Conservation (phyloP, 2,888 invertebrate species). For the Nomada lathburiana region DNA sequence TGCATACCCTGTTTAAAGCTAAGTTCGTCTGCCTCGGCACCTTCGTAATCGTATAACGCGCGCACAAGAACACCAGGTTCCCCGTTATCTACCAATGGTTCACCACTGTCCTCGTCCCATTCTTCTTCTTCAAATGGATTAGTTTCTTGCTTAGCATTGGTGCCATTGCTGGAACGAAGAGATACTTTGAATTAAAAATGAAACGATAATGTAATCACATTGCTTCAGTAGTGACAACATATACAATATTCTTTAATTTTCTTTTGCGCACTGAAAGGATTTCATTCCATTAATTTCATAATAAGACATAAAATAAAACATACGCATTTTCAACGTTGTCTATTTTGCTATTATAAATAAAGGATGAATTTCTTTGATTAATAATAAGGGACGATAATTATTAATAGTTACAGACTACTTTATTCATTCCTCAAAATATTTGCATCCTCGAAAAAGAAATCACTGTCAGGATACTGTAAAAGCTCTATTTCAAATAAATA, state of each 20-base stretch:
- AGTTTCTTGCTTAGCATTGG: constrained; percentile 87
- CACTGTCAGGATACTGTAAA: too few relatives aligned
- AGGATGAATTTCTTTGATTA: too few relatives aligned
- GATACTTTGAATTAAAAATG: background rate
- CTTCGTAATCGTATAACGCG: constrained; percentile 98
- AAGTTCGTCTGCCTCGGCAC: constrained; percentile 98
- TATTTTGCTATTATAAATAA: too few relatives aligned
- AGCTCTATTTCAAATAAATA: too few relatives aligned
- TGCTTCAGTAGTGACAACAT: background rate
- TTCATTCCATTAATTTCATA: too few relatives aligned
- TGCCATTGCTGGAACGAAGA: constrained; percentile 87
- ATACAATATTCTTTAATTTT: background rate
- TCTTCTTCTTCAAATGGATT: constrained; percentile 95
- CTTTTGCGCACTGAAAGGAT: background rate
- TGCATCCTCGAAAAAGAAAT: too few relatives aligned
- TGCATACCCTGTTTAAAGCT: constrained; percentile 95
- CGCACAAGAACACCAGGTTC: constrained; percentile 97
- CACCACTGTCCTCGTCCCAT: constrained; percentile 89
- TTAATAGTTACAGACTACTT: too few relatives aligned
- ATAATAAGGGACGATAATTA: too few relatives aligned
- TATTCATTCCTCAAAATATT: too few relatives aligned
- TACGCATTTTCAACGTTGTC: too few relatives aligned
- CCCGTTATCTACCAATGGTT: constrained; percentile 95
- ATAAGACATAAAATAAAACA: too few relatives aligned
- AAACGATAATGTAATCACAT: background rate